These are phyloP conservation scores for Drosophila anomalata DNA, from an alignment of 2,888 invertebrate species.

Conservation along the genomic window DNA sequence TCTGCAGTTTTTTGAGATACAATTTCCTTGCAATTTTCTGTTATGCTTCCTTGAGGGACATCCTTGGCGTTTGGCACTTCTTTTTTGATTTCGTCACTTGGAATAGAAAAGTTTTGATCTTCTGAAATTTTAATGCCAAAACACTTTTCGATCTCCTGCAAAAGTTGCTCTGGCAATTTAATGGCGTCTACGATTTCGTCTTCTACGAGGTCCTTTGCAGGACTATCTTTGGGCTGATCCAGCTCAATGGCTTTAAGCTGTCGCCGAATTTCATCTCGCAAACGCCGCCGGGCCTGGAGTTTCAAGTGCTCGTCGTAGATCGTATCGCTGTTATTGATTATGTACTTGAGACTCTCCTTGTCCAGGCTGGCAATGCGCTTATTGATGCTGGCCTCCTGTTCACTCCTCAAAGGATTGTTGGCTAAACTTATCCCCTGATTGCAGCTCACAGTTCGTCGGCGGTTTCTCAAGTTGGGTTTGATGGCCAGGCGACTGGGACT, in stretches of 20 bases:
- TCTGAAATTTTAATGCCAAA: constrained; percentile 78
- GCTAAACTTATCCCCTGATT: constrained; percentile 32
- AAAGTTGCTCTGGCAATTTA: constrained; percentile 77
- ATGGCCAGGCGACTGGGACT: neutral
- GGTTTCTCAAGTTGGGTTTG: constrained; percentile 12
- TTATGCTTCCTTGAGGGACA: neutral
- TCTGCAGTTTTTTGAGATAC: neutral
- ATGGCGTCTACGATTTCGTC: constrained; percentile 81
- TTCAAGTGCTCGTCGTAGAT: constrained; percentile 82
- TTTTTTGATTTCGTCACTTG: neutral
- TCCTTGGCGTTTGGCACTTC: neutral
- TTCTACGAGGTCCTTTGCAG: constrained; percentile 65
- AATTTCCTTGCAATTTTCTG: neutral
- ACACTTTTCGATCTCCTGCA: constrained; percentile 81
- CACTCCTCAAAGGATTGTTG: constrained; percentile 16
- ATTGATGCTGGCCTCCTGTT: constrained; percentile 51
- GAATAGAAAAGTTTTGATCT: neutral
- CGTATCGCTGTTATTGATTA: constrained; percentile 82
- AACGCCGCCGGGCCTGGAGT: constrained; percentile 76
- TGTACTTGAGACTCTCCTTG: constrained; percentile 80
- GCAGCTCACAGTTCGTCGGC: constrained; percentile 57
- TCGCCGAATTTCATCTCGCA: constrained; percentile 81
- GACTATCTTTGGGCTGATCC: constrained; percentile 65
- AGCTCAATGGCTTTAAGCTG: constrained; percentile 79
- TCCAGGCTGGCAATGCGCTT: constrained; percentile 81